Conservation (phyloP, 2,113 vertebrate genomes). For the Anoplopoma fimbria region DNA sequence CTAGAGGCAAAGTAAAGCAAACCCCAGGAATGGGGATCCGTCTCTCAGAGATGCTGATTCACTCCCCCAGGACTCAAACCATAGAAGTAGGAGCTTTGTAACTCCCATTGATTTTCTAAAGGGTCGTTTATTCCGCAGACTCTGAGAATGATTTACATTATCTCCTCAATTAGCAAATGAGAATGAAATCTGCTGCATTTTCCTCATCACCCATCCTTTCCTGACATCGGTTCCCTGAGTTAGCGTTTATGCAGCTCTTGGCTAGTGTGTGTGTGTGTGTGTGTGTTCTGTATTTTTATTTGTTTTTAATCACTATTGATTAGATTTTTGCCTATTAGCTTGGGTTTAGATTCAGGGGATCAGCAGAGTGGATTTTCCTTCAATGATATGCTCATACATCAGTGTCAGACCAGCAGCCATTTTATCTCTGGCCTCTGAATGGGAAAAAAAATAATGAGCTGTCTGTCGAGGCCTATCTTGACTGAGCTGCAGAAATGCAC, state of each 20-base stretch:
- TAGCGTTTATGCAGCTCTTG: constrained; percentile 28
- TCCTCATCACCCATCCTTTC: constrained; percentile 49
- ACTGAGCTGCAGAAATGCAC: constrained; percentile 26
- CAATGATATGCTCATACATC: constrained; percentile 71
- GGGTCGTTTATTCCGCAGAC: constrained; percentile 65
- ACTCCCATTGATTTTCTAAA: constrained; percentile 80
- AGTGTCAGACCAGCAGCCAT: constrained; percentile 68
- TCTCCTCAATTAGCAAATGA: constrained; percentile 85
- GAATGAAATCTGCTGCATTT: constrained; percentile 67
- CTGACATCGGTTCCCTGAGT: constrained; percentile 49
- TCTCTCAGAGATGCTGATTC: constrained; percentile 76
- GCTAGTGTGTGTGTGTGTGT: neutral
- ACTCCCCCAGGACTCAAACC: constrained; percentile 59
- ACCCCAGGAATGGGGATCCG: constrained; percentile 27
- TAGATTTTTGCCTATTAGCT: constrained; percentile 58
- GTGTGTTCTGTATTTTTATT: constrained; percentile 6
- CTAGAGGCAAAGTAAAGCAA: constrained; percentile 44
- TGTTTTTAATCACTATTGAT: constrained; percentile 69
- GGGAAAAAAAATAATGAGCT: constrained; percentile 68
- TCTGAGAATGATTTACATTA: constrained; percentile 80
- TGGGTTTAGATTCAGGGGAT: constrained; percentile 45
- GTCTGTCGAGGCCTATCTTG: constrained; percentile 40
- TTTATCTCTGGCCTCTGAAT: constrained; percentile 62
- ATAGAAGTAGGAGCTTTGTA: constrained; percentile 58
- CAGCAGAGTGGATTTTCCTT: constrained; percentile 57